A percentile compares a stretch with the other conserved stretches of the same genome.
Conservation (phyloP, 2,888 invertebrate species). For the Netelia fuscicornis region DNA sequence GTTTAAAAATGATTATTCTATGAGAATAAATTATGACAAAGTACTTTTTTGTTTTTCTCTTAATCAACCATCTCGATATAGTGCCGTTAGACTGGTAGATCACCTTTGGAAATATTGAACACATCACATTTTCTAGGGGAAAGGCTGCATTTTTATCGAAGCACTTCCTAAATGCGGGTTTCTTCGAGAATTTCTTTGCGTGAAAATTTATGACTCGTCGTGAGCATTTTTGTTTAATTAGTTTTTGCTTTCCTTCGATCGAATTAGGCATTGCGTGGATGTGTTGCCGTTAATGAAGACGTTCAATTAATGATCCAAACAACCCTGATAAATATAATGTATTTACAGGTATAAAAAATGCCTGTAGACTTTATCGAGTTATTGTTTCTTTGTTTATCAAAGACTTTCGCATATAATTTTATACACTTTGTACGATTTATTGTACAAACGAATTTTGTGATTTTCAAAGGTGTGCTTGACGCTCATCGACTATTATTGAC, state of each 20-base stretch:
- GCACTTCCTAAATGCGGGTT: constrained; percentile 54
- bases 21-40: constrained; percentile 60
- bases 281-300: constrained; percentile 34
- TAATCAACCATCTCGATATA: constrained; percentile 60
- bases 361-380: constrained; percentile 63
- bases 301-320: constrained; percentile 16
- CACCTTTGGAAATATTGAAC: constrained; percentile 64
- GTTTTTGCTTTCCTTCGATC: not conserved
- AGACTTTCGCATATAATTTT: constrained; percentile 56
- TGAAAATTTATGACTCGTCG: constrained; percentile 25
- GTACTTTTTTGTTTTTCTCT: constrained; percentile 42
- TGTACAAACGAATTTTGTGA: constrained; percentile 45
- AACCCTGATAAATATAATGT: constrained; percentile 27
- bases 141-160: constrained; percentile 51
- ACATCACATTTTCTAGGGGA: constrained; percentile 58
- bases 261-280: constrained; percentile 30
- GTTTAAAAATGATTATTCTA: constrained; percentile 38
- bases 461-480: not conserved
- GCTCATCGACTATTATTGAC: constrained; percentile 11
- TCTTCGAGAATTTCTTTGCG: constrained; percentile 31
- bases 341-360: constrained; percentile 67
- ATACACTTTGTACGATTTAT: constrained; percentile 67
- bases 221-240: not conserved
- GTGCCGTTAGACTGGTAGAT: constrained; percentile 67
- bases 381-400: constrained; percentile 27